Base-by-base conservation (phyloP, 2,113 vertebrate species). In the Canis aureus region DNA sequence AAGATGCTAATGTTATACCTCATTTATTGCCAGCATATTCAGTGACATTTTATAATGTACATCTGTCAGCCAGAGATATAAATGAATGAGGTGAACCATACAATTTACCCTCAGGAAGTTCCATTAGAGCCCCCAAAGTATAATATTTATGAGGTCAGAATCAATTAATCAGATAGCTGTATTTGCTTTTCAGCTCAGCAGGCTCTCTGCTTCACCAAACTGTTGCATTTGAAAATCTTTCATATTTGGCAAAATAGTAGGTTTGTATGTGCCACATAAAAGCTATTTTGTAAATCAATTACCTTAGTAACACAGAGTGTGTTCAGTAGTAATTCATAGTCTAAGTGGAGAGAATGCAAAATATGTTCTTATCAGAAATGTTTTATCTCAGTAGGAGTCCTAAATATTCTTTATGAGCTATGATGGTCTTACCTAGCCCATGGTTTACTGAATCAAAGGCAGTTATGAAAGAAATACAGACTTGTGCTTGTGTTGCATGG, bases 141-240 rank as follows among this genome's bases (percentile, higher is more conserved):
- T 99, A 99, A 99, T 99, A 99, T 99, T 99, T 99, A 99, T 99
- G 99, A 99, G 98, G 99, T 99, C 99, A 99, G 98, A 99, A 99
- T 99, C 99, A 99, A 99, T 99, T 99, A 99, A 99, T 99, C 99
- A 99, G 97, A 98, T 98, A 98, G 98, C 98, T 98, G 97, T 98
- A 98, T 98, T 99, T 99, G 98, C 98, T 99, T 99, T 98, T 98
- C 98, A 98, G 97, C 98, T 98, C 98, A 98, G 97, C 98, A 96
- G 97, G 98, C 89, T 98, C 95, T 97, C 96, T 97, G 96, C 76
- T 96, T 78, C 96, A 96, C 84, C 98, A 98, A 98, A 99, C 97
- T 98, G 98, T 98, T 98, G 98, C 98, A 96, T 91, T 98, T 96
- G 96, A 95, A 98, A 97, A 94, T 96, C 97, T 96, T 98, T 98